Evolutionary conservation across 2,888 invertebrate species (phyloP).

Genomic region (Protophormia terraenovae): DNA sequence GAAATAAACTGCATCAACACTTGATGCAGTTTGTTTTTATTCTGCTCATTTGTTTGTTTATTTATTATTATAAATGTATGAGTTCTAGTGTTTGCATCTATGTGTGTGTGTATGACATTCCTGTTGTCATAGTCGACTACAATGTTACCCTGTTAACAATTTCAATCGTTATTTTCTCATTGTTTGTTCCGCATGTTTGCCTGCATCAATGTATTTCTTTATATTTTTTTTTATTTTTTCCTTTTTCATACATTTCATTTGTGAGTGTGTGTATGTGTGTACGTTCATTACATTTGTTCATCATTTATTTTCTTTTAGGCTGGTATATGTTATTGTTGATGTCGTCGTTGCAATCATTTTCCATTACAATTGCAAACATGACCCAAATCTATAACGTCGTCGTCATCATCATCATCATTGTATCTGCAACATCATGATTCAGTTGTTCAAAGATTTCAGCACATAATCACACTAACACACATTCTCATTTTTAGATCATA

Average conservation of each 20-base stretch:
- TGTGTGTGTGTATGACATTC: conserved; percentile 22
- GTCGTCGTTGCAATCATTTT: conserved; percentile 77
- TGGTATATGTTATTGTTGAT: conserved; percentile 50
- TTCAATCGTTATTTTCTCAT: not conserved
- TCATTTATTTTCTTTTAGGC: conserved; percentile 51
- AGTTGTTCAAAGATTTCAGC: conserved; percentile 3
- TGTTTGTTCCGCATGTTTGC: conserved; percentile 10
- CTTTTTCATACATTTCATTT: not conserved
- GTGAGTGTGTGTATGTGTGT: not conserved
- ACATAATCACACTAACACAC: not conserved
- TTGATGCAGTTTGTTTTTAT: conserved; percentile 53
- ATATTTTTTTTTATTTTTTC: not conserved
- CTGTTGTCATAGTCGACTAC: conserved; percentile 35
- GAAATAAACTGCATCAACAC: conserved; percentile 60
- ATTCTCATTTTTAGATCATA: not conserved
- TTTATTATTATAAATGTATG: conserved; percentile 25
- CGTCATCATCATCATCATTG: conserved; percentile 8
- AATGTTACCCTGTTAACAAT: conserved; percentile 31
- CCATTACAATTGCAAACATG: conserved; percentile 79
- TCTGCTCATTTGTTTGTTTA: conserved; percentile 10
- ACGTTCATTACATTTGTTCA: conserved; percentile 29
- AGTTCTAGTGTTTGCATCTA: not conserved
- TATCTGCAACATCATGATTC: conserved; percentile 33
- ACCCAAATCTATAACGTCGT: conserved; percentile 74
- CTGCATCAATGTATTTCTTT: conserved; percentile 23